Evolutionary conservation across 2,797 vertebrate species (phyloP).

Genomic region (Sebastes flavidus): DNA sequence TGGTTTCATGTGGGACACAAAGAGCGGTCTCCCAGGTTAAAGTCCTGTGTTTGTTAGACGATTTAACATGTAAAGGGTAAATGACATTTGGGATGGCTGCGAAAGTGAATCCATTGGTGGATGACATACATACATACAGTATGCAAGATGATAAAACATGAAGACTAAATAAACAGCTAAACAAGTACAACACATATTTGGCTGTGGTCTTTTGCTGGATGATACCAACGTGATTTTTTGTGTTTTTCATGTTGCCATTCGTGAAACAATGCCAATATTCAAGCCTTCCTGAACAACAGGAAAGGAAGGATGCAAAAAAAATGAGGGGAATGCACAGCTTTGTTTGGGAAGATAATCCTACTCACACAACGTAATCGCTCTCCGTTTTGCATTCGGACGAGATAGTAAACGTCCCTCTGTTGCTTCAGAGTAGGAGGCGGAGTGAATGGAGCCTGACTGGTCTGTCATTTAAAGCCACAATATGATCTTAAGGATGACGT

Average conservation of each 20-base stretch:
- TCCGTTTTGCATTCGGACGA: neutral
- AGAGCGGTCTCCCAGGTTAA: no score
- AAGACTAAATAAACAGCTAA: neutral
- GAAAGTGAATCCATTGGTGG: neutral
- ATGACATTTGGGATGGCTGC: neutral
- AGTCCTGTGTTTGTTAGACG: no score
- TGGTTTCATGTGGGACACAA: no score
- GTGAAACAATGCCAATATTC: neutral
- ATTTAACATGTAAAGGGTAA: no score
- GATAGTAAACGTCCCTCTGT: neutral
- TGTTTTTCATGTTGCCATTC: conserved; percentile 6
- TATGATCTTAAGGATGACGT: neutral
- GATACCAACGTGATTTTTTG: conserved; percentile 18
- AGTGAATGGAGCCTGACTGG: neutral
- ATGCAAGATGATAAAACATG: conserved; percentile 7
- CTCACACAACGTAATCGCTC: neutral
- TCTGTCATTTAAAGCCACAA: neutral
- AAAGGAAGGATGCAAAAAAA: neutral
- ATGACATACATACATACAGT: neutral
- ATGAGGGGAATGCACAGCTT: neutral
- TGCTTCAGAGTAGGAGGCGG: neutral
- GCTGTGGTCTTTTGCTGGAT: neutral
- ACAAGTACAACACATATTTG: neutral
- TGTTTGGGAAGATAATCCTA: neutral
- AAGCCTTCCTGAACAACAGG: neutral